Evolutionary conservation across 2,888 invertebrate species (phyloP).

Genomic region (Phragmatobia fuliginosa): DNA sequence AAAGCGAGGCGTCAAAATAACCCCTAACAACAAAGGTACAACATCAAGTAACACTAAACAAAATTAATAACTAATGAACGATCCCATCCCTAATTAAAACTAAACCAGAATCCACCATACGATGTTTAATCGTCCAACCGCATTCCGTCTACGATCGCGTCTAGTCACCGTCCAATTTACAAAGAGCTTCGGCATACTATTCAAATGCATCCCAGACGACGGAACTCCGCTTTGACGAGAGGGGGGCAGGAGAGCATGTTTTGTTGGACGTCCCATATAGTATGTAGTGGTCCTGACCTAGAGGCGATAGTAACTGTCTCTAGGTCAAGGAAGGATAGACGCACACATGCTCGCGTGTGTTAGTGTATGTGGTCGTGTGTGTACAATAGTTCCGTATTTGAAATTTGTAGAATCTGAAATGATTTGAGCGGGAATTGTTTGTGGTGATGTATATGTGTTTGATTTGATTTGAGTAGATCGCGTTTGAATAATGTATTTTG

Average conservation of each 20-base stretch:
- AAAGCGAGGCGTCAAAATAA: constrained; percentile 10
- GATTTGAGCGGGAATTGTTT: constrained; percentile 36
- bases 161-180: constrained; percentile 73
- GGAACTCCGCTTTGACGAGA: constrained; percentile 26
- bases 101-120: constrained; percentile 54
- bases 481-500: constrained; percentile 14
- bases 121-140: constrained; percentile 50
- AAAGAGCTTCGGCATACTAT: constrained; percentile 61
- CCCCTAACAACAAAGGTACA: constrained; percentile 14
- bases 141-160: constrained; percentile 77
- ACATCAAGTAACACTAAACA: constrained; percentile 26
- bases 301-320: constrained; percentile 79
- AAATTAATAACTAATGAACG: constrained; percentile 53
- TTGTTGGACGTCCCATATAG: constrained; percentile 69
- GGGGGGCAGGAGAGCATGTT: constrained; percentile 55
- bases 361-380: constrained; percentile 33
- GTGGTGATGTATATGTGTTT: constrained; percentile 27
- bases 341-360: constrained; percentile 65
- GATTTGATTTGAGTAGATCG: background rate
- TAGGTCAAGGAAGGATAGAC: constrained; percentile 86
- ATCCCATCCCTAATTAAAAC: constrained; percentile 58
- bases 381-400: constrained; percentile 40
- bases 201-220: constrained; percentile 55
- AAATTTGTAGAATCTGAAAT: constrained; percentile 37
- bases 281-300: constrained; percentile 84